Conservation (phyloP, 2,113 vertebrate genomes). For the Eublepharis macularius region DNA sequence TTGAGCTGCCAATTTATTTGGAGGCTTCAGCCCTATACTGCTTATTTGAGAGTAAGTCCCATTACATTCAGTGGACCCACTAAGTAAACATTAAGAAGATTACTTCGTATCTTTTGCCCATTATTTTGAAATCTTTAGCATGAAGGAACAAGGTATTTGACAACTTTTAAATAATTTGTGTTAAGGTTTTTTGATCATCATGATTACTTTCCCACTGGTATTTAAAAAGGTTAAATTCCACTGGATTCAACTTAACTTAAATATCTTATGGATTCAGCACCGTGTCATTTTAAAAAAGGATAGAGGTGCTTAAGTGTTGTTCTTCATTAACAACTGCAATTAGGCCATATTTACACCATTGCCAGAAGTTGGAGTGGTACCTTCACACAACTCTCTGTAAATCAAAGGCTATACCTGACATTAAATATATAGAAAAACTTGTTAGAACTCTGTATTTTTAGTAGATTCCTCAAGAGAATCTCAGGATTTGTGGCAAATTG, state of each 20-base stretch:
- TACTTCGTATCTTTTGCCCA: not conserved
- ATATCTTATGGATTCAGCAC: not conserved
- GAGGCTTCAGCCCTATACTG: not conserved
- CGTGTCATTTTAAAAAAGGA: not conserved
- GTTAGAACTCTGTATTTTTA: slow-evolving; percentile 51
- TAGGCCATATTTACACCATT: no score
- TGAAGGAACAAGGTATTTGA: not conserved
- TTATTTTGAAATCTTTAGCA: not conserved
- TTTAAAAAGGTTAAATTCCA: not conserved
- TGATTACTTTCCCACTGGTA: not conserved
- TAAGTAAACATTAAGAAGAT: not conserved
- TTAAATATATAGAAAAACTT: slow-evolving; percentile 49
- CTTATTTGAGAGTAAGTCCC: not conserved
- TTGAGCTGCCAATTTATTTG: no score
- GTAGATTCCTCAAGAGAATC: slow-evolving; percentile 30
- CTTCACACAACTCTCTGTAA: no score
- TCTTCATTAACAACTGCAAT: not conserved
- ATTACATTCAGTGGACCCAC: not conserved
- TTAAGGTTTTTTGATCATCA: not conserved
- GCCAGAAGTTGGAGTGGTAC: not conserved
- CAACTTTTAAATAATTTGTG: not conserved
- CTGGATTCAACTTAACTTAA: not conserved
- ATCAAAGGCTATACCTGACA: slow-evolving; percentile 34
- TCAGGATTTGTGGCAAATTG: slow-evolving; percentile 57
- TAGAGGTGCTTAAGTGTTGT: no score